Percentiles rank a stretch among this genome's conserved stretches.
Conservation (phyloP, 2,888 invertebrate genomes). For the Hetaerina titia region DNA sequence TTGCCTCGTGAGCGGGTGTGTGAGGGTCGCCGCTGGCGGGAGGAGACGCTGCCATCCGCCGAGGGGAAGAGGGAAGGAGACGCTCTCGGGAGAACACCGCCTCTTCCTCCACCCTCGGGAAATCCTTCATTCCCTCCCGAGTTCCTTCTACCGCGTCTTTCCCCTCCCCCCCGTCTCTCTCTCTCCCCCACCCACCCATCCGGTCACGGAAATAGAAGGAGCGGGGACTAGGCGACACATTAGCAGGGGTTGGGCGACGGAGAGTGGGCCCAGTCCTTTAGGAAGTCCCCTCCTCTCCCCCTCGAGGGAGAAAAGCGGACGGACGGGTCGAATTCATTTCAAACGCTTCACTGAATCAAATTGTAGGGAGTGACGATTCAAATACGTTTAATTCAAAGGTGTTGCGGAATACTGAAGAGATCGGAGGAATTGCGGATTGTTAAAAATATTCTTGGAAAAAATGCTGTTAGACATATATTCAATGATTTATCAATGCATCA, state of each 20-base stretch:
- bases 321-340: not conserved
- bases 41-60: not conserved
- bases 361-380: too few species aligned
- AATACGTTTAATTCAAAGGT: too few species aligned
- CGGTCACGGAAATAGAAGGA: not conserved
- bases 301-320: not conserved
- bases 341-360: too few species aligned
- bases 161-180: not conserved
- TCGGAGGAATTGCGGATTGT: too few species aligned
- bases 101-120: not conserved
- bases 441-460: too few species aligned
- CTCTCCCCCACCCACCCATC: not conserved
- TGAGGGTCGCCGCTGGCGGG: not conserved
- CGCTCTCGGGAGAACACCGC: not conserved
- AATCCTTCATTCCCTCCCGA: not conserved
- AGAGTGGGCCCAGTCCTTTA: not conserved
- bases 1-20: not conserved
- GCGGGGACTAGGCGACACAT: slow-evolving; percentile 10
- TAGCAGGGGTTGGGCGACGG: not conserved
- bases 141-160: not conserved
- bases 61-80: not conserved
- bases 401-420: too few species aligned
- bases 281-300: not conserved
- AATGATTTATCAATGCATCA: too few species aligned
- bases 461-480: too few species aligned